phyloP scores from a whole-genome alignment of 92 coral and sea anemone genomes.

The Umimayanthus kanabou region DNA sequence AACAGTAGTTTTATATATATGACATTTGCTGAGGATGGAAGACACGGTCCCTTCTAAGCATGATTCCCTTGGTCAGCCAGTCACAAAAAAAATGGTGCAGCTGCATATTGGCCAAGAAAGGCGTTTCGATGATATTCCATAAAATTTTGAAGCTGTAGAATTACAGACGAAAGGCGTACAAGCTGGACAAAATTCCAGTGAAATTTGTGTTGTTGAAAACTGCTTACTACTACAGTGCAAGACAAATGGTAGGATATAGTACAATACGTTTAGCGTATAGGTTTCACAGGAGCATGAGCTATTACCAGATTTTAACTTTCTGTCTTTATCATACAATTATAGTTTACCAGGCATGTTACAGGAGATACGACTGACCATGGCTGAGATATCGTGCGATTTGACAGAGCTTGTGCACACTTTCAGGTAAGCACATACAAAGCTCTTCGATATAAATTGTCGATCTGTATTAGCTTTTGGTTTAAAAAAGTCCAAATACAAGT shows the following conservation, averaged over 20 bases:
- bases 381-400: conserved; percentile 67
- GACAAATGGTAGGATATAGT: background rate
- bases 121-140: too few relatives aligned
- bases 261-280: background rate
- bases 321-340: background rate
- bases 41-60: too few relatives aligned
- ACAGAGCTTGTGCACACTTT: conserved; percentile 79
- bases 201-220: background rate
- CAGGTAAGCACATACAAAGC: conserved; percentile 54
- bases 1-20: too few relatives aligned
- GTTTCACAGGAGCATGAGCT: background rate
- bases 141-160: too few relatives aligned
- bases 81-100: too few relatives aligned
- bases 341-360: conserved; percentile 70
- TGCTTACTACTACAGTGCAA: background rate
- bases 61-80: too few relatives aligned
- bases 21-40: too few relatives aligned
- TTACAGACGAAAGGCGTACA: too few relatives aligned
- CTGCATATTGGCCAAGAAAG: too few relatives aligned
- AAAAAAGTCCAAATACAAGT: background rate
- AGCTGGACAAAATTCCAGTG: background rate
- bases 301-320: background rate
- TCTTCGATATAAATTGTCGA: background rate
- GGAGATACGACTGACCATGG: conserved; percentile 56
- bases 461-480: background rate